A percentile compares a stretch with the other conserved stretches of the same genome.
phyloP scores from a whole-genome alignment of 2,113 vertebrate genomes.

The Apteryx owenii region DNA sequence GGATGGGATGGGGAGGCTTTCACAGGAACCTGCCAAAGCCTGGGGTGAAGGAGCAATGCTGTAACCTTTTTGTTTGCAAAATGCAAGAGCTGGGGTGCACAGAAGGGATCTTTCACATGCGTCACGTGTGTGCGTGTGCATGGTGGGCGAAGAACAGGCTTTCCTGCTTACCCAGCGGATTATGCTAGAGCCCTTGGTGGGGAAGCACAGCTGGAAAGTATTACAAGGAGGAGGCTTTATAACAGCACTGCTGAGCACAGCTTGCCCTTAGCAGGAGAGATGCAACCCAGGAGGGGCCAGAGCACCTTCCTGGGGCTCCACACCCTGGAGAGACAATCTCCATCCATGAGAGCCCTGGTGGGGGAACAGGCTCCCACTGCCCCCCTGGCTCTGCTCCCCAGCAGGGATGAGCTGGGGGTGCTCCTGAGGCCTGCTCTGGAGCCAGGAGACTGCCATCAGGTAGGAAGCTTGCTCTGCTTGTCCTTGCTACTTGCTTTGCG shows the following conservation, averaged over 20 bases:
- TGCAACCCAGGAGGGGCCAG: not conserved
- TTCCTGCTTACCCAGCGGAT: not conserved
- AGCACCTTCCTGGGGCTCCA: not conserved
- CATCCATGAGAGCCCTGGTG: not conserved
- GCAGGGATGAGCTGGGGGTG: not conserved
- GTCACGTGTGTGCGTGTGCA: not conserved
- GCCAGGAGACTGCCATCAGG: rapidly evolving
- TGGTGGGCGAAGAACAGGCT: rapidly evolving
- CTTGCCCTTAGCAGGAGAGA: not conserved
- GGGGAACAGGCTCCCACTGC: not conserved
- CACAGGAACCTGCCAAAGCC: rapidly evolving
- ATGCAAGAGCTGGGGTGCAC: rapidly evolving
- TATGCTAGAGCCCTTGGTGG: not conserved
- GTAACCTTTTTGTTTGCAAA: rapidly evolving
- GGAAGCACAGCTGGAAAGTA: not conserved
- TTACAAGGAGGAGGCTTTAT: not conserved
- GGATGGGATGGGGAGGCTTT: rapidly evolving
- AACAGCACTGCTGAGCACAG: not conserved
- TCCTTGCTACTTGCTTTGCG: too few relatives aligned
- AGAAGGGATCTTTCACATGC: rapidly evolving
- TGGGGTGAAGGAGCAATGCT: rapidly evolving
- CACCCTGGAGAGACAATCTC: too few relatives aligned
- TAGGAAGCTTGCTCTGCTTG: not conserved
- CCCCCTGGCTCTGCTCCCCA: not conserved
- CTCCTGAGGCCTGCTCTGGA: not conserved